Evolutionary conservation across 2,888 invertebrate genomes (phyloP).

Genomic region (Ophion ventricosus): DNA sequence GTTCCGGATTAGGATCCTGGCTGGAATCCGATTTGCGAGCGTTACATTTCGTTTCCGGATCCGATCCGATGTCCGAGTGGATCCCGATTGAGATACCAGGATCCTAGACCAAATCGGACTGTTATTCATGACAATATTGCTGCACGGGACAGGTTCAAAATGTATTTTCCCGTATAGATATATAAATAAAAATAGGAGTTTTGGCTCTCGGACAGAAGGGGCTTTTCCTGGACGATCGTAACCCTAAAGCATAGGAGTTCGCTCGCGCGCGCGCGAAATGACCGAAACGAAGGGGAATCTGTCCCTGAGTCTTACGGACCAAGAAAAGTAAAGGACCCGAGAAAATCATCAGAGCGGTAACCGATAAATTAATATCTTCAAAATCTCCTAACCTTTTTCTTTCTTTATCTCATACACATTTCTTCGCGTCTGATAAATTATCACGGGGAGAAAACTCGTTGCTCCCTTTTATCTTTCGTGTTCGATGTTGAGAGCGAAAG

Average conservation of each 20-base stretch:
- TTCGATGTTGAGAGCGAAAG: conserved; percentile 8
- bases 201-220: conserved; percentile 67
- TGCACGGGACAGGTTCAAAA: too few species aligned
- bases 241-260: conserved; percentile 71
- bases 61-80: too few species aligned
- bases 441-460: conserved; percentile 26
- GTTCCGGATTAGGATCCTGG: too few species aligned
- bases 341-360: conserved; percentile 42
- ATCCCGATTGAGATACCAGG: too few species aligned
- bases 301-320: conserved; percentile 47
- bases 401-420: conserved; percentile 10
- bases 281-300: conserved; percentile 56
- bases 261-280: conserved; percentile 56
- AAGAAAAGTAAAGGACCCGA: conserved; percentile 40
- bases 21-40: too few species aligned
- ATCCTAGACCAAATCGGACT: too few species aligned
- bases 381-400: conserved; percentile 4
- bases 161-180: neutral
- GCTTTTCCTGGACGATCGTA: conserved; percentile 77
- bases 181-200: conserved; percentile 26
- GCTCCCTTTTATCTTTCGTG: conserved; percentile 24
- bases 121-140: too few species aligned
- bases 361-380: conserved; percentile 55
- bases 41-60: too few species aligned
- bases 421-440: conserved; percentile 43